Conservation (phyloP, 2,888 invertebrate species). For the Eristalis tenax region DNA sequence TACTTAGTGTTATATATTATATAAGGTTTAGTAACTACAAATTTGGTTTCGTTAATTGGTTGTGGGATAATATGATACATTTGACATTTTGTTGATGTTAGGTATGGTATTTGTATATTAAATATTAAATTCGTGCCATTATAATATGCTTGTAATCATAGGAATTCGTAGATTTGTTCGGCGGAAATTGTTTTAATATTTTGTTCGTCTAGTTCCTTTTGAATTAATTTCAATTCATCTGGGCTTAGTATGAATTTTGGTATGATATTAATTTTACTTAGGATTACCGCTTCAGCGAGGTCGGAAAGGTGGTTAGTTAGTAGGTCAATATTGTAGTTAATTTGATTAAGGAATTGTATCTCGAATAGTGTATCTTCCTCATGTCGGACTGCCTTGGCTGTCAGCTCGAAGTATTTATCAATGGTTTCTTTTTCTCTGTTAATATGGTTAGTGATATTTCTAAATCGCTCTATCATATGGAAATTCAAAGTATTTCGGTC, state of each 20-base stretch:
- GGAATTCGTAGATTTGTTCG: too few species aligned
- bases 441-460: too few species aligned
- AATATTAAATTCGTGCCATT: constrained; percentile 2
- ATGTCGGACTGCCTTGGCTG: background rate
- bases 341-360: too few species aligned
- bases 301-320: too few species aligned
- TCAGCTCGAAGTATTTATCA: background rate
- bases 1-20: background rate
- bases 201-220: too few species aligned
- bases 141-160: too few species aligned
- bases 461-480: too few species aligned
- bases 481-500: too few species aligned
- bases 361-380: too few species aligned
- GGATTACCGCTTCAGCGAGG: background rate
- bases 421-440: too few species aligned
- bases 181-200: background rate
- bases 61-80: background rate
- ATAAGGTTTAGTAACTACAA: background rate
- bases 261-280: background rate
- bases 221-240: too few species aligned
- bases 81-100: background rate
- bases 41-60: background rate
- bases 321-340: background rate
- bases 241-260: background rate
- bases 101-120: background rate